Base-by-base conservation (phyloP, 2,797 vertebrate species). In the Paguma larvata region DNA sequence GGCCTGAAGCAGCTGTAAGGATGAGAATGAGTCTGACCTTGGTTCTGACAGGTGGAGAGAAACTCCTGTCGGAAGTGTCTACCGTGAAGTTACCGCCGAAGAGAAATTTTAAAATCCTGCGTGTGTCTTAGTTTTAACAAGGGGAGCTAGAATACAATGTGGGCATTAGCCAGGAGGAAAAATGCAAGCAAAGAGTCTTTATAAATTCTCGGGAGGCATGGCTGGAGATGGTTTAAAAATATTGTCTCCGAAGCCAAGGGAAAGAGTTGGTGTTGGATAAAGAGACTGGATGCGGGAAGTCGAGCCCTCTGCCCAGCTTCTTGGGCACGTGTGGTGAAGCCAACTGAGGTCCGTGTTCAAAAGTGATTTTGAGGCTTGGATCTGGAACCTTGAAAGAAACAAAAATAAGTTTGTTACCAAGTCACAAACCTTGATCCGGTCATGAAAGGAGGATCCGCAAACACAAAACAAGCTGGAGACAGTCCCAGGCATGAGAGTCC, bases 181-280 rank as follows among this genome's bases (percentile, higher is more conserved):
- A 89, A 75, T 23, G 56, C 68, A 88, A 96, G 51, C 2, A 5
- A 96, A 94, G 46, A 70, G 41, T 95, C 48, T 87, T 94, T 87
- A 86, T 73, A 88, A 85, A 85, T 92, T 90, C 85, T 77, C 85
- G 70, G 67, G 75, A 77, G 95, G 53, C 38, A 27, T 77, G 77
- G 48, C 15, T 77, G 80, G 44, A 70, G n/a, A 56, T 80, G 59
- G 53, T 90, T 97, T 85, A n/a, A 95, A 96, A 97, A 83, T 34
- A 89, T 53, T 63, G 59, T 11, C 87, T 51, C 91, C 19, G 34
- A 96, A 96, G 73, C 87, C 93, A 85, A 90, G 67, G 86, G 89
- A 65, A 87, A 95, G 67, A 59, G 25, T 56, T 77, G 68, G n/a
- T 85, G 38, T 68, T 67, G 82, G 44, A 79, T 83, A 88, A 70